Conservation (phyloP, 2,113 vertebrate species). For the Meriones unguiculatus region DNA sequence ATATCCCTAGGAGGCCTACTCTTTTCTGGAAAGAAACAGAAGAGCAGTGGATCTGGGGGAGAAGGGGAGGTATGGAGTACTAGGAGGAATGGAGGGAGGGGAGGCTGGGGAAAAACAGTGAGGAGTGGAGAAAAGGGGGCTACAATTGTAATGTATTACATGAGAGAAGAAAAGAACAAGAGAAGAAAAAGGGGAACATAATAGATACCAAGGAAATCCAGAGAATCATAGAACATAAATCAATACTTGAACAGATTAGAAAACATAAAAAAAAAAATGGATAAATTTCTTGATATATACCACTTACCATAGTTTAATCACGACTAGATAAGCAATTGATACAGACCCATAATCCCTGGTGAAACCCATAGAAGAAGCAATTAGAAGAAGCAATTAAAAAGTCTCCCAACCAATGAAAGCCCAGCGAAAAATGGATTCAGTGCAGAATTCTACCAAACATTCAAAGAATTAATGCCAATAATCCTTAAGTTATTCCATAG, state of each 20-base stretch:
- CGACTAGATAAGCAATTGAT: background rate
- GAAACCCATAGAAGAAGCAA: background rate
- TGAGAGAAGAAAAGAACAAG: no score
- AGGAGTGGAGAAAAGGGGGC: no score
- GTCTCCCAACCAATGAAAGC: background rate
- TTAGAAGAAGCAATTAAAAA: background rate
- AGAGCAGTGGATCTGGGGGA: no score
- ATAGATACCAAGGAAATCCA: background rate
- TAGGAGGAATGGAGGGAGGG: no score
- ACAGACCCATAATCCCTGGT: background rate
- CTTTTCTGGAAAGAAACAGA: no score
- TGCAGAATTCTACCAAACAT: background rate
- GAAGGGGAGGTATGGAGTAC: no score
- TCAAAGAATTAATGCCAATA: background rate
- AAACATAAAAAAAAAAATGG: background rate
- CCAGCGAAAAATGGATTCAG: background rate
- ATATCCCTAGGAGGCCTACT: no score
- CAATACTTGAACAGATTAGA: background rate
- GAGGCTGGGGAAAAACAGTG: no score
- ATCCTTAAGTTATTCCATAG: background rate
- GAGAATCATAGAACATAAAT: background rate
- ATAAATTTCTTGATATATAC: background rate
- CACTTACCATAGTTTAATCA: background rate
- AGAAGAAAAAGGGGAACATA: background rate
- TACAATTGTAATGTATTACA: no score